Evolutionary conservation across 2,113 vertebrate species (phyloP).

Genomic region (Centropus unirufus): DNA sequence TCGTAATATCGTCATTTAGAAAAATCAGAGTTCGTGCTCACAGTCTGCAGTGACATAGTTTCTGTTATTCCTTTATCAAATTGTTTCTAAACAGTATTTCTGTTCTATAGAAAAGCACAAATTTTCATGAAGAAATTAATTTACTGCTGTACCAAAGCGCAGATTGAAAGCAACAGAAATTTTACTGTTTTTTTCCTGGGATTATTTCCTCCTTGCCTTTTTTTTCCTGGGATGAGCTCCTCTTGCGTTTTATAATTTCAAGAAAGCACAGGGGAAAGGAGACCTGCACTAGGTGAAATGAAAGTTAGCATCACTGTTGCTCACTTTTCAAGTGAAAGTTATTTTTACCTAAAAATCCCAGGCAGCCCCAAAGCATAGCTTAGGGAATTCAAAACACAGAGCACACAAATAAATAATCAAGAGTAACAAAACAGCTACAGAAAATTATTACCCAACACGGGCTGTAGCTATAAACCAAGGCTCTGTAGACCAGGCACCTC

Average conservation of each 20-base stretch:
- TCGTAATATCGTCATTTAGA: background rate
- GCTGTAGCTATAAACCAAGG: background rate
- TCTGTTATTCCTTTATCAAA: background rate
- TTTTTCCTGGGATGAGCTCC: background rate
- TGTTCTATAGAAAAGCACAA: background rate
- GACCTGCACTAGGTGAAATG: background rate
- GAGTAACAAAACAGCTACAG: background rate
- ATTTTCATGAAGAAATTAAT: background rate
- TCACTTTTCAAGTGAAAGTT: background rate
- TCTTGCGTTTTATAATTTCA: background rate
- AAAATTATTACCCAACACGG: background rate
- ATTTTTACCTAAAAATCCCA: conserved; percentile 6
- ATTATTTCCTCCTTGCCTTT: background rate
- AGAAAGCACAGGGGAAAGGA: background rate
- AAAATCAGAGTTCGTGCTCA: background rate
- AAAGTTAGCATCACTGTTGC: background rate
- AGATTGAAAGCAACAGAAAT: background rate
- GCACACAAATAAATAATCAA: background rate
- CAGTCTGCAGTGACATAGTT: background rate
- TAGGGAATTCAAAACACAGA: background rate
- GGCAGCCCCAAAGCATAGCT: background rate
- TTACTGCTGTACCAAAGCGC: background rate
- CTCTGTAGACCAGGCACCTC: background rate
- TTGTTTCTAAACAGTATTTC: background rate
- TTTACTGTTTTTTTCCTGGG: background rate